Base-by-base conservation (phyloP, 2,113 vertebrate genomes). In the Reinhardtius hippoglossoides region DNA sequence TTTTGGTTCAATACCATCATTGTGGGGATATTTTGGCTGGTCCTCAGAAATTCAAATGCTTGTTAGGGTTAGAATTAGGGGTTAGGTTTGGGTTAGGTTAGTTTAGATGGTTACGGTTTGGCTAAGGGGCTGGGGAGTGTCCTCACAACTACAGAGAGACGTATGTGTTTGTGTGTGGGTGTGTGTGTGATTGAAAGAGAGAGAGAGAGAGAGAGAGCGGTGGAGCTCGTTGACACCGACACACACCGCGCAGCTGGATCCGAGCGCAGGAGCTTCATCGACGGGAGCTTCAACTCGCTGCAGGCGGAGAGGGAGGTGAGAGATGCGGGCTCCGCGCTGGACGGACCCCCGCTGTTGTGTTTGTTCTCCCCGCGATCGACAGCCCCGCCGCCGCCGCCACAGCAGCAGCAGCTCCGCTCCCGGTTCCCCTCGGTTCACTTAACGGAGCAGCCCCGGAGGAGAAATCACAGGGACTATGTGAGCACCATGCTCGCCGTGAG, bases 401-500 rank as follows among this genome's bases (percentile, higher is more conserved):
- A n/a, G 54, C 75, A 20, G 83, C 67, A 74, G 54, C 58, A 52
- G 40, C 12, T 13, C 40, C 12, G 10, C 40, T 42, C 40, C 40
- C 40, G 40, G 40, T 37, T 65, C 80, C 31, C 76, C 48, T 74
- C 71, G 42, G 18, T 27, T 75, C 76, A 52, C 84, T 55, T 87
- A 76, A 81, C 85, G 85, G 81, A 84, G 86, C 76, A 23, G 78
- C 78, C 83, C 76, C 72, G 68, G 78, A 50, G 46, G 46, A 82
- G 86, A 81, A 73, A 88, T 74, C 89, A 77, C 76, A 16, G 88
- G 86, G 94, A 95, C 91, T 94, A 95, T 95, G 95, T 91, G 93
- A 95, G 88, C 91, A 94, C 74, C 93, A 96, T 96, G 95, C 92
- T 90, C 77, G 88, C 90, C 71, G 91, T 93, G 93, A 92, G 86